Evolutionary conservation across 2,797 vertebrate genomes (phyloP).

Genomic region (Hypotaenidia philippensis): DNA sequence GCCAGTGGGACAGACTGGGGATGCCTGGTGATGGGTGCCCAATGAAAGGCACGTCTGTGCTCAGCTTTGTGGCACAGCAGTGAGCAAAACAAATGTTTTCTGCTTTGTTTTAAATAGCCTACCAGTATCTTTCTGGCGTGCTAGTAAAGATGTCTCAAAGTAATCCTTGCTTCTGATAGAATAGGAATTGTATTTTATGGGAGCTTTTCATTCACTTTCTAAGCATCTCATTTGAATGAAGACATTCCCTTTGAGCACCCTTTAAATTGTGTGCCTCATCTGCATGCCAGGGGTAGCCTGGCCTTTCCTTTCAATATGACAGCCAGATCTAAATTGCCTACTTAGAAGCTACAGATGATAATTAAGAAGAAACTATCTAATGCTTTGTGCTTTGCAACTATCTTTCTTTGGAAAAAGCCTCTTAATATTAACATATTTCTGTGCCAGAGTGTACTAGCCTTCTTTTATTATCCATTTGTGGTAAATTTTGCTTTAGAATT

Average conservation of each 20-base stretch:
- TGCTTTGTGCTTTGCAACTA: background rate
- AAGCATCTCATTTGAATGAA: slow-evolving; percentile 33
- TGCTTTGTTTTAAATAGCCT: background rate
- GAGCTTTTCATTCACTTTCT: slow-evolving; percentile 19
- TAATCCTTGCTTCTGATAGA: background rate
- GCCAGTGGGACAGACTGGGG: background rate
- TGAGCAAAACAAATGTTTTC: background rate
- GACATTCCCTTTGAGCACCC: background rate
- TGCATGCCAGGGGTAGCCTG: background rate
- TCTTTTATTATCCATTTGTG: background rate
- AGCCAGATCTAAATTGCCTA: slow-evolving; percentile 40
- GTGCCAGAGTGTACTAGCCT: background rate
- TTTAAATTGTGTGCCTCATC: slow-evolving; percentile 10
- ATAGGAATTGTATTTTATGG: slow-evolving; percentile 24
- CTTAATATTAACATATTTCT: background rate
- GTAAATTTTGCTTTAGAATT: slow-evolving; percentile 11
- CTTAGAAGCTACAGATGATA: slow-evolving; percentile 40
- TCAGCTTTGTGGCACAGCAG: background rate
- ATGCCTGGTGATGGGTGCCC: background rate
- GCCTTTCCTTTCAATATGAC: slow-evolving; percentile 12
- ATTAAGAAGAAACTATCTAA: slow-evolving; percentile 21
- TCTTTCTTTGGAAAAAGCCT: slow-evolving; percentile 1
- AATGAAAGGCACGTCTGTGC: background rate
- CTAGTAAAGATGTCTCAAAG: slow-evolving; percentile 10
- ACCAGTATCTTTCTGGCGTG: background rate